These are phyloP conservation scores for Allacma fusca DNA, from an alignment of 2,888 invertebrate genomes.

Conservation along the genomic window DNA sequence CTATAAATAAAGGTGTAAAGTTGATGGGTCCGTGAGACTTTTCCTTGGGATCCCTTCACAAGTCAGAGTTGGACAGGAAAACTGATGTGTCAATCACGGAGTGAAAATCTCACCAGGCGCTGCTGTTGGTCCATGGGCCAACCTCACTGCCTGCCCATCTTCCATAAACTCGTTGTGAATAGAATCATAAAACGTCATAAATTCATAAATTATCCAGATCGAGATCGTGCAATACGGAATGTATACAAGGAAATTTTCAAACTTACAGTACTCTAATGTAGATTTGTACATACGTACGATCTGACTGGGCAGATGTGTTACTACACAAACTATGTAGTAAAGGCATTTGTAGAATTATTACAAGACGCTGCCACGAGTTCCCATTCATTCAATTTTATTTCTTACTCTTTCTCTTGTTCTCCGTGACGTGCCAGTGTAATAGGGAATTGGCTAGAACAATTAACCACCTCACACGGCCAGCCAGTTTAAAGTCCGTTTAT, in stretches of 20 bases:
- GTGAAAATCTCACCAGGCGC: neutral
- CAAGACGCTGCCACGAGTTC: neutral
- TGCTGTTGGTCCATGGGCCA: constrained; percentile 33
- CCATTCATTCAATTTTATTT: neutral
- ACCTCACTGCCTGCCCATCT: neutral
- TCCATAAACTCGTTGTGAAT: neutral
- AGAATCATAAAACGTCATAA: constrained; percentile 26
- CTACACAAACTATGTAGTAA: too few species aligned
- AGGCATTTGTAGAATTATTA: neutral
- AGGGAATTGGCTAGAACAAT: constrained; percentile 8
- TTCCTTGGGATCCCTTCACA: constrained; percentile 16
- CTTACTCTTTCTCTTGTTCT: neutral
- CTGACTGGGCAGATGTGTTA: too few species aligned
- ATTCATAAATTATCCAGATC: constrained; percentile 43
- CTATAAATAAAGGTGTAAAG: constrained; percentile 7
- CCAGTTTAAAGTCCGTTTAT: neutral
- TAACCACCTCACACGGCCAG: constrained; percentile 7
- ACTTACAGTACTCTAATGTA: too few species aligned
- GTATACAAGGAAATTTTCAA: neutral
- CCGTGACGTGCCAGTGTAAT: neutral
- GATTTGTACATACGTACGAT: too few species aligned
- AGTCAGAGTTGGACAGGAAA: neutral
- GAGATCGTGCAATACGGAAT: neutral
- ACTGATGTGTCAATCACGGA: constrained; percentile 31
- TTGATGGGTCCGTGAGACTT: constrained; percentile 11